Evolutionary conservation across 2,113 vertebrate species (phyloP).

Genomic region (Pungitius pungitius): DNA sequence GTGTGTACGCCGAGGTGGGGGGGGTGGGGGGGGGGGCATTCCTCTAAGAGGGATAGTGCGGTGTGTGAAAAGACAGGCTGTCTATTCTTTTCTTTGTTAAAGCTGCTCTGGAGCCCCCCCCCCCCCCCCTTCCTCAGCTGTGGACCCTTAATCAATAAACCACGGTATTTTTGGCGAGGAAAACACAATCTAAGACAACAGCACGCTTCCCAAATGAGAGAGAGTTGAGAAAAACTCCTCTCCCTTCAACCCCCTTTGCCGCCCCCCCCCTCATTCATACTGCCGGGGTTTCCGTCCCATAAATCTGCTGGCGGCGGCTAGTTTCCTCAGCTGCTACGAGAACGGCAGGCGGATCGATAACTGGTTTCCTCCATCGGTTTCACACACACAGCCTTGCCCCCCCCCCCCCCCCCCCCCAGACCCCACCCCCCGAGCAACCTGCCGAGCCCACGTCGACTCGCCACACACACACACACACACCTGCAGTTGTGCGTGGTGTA

Average conservation of each 20-base stretch:
- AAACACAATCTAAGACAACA: constrained; percentile 19
- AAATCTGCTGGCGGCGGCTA: constrained; percentile 69
- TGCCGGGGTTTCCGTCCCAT: constrained; percentile 53
- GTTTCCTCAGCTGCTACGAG: constrained; percentile 73
- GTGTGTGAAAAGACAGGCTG: constrained; percentile 28
- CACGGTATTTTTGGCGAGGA: constrained; percentile 24
- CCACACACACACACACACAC: neutral
- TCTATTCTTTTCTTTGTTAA: constrained; percentile 31
- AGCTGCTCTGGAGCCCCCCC: constrained; percentile 44
- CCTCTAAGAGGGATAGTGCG: constrained; percentile 26
- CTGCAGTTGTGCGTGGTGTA: constrained; percentile 42
- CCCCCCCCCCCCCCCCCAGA: constrained; percentile 34
- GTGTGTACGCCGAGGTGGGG: neutral
- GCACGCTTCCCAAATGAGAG: constrained; percentile 29
- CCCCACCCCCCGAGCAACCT: constrained; percentile 41
- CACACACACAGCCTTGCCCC: constrained; percentile 59
- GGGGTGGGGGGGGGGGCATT: constrained; percentile 37
- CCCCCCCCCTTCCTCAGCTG: constrained; percentile 21
- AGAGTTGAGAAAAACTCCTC: constrained; percentile 19
- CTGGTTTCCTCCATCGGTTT: constrained; percentile 74
- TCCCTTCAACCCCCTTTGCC: neutral
- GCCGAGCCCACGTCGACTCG: neutral
- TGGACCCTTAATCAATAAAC: constrained; percentile 41
- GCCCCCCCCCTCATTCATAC: constrained; percentile 8
- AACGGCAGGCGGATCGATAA: constrained; percentile 77